Evolutionary conservation across 2,888 invertebrate species (phyloP).

Genomic region (Spodoptera picta): DNA sequence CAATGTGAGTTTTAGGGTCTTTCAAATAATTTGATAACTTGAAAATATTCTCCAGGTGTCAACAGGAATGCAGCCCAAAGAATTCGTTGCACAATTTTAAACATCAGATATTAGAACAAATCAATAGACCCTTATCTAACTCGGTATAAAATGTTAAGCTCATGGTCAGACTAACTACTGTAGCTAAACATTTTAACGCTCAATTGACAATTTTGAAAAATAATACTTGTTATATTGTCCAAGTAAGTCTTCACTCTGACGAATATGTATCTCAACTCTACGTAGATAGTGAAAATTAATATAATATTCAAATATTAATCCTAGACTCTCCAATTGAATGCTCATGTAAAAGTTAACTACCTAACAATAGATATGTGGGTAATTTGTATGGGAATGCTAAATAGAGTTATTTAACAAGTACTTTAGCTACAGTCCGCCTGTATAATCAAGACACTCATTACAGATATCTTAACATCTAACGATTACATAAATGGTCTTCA

Average conservation of each 20-base stretch:
- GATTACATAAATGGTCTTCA: slow-evolving; percentile 55
- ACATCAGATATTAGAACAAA: slow-evolving; percentile 75
- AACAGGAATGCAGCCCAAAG: slow-evolving; percentile 70
- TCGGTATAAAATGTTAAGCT: slow-evolving; percentile 82
- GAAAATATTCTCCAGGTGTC: slow-evolving; percentile 1
- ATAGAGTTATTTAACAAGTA: slow-evolving; percentile 45
- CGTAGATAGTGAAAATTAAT: slow-evolving; percentile 17
- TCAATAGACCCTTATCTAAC: slow-evolving; percentile 65
- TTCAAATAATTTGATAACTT: slow-evolving; percentile 8
- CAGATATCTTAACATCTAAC: slow-evolving; percentile 65
- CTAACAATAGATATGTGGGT: slow-evolving; percentile 49
- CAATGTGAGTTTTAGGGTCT: background rate
- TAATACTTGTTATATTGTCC: slow-evolving; percentile 38
- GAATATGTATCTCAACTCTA: slow-evolving; percentile 24
- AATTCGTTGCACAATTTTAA: slow-evolving; percentile 76
- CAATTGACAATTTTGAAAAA: slow-evolving; percentile 47
- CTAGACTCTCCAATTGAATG: slow-evolving; percentile 36
- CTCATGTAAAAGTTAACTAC: slow-evolving; percentile 47
- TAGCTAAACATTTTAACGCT: slow-evolving; percentile 64
- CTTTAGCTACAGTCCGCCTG: slow-evolving; percentile 74
- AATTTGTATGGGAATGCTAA: slow-evolving; percentile 49
- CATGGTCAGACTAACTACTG: slow-evolving; percentile 73
- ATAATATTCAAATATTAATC: slow-evolving; percentile 21
- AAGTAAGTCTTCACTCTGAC: slow-evolving; percentile 43
- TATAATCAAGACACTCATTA: slow-evolving; percentile 72